Conservation (phyloP, 2,888 invertebrate genomes). For the Prosopocoilus inquinatus region DNA sequence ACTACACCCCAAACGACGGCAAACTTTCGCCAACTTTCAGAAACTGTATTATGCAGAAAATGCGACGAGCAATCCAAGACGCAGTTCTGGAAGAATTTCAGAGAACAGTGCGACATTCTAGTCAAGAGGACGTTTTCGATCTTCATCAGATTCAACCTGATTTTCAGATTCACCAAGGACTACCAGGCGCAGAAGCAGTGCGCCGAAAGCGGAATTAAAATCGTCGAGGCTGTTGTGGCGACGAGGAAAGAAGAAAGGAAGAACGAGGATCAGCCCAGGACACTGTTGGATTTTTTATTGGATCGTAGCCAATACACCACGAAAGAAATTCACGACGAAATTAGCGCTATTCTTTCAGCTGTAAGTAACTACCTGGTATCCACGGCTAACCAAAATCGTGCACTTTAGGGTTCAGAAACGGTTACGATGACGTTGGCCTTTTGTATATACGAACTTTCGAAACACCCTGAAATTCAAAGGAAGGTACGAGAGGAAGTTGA, state of each 20-base stretch:
- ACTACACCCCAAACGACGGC: too few species aligned
- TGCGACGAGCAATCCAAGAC: not conserved
- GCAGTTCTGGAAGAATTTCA: not conserved
- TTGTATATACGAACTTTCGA: slow-evolving; percentile 21
- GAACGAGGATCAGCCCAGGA: not conserved
- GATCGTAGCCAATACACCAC: not conserved
- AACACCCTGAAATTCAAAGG: slow-evolving; percentile 25
- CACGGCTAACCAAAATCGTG: not conserved
- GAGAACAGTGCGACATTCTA: not conserved
- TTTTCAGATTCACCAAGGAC: not conserved
- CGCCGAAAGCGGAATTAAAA: not conserved
- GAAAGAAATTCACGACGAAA: not conserved
- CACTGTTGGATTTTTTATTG: not conserved
- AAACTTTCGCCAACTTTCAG: not conserved
- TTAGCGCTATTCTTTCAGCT: not conserved
- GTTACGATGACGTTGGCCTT: slow-evolving; percentile 23
- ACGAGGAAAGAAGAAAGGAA: not conserved
- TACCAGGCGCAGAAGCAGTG: not conserved
- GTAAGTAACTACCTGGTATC: not conserved
- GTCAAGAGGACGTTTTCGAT: not conserved
- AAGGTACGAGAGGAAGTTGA: slow-evolving; percentile 26
- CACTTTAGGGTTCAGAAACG: slow-evolving; percentile 29
- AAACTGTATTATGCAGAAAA: not conserved
- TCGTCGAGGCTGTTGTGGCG: not conserved
- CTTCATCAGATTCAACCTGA: not conserved